Evolutionary conservation across 2,888 invertebrate genomes (phyloP), one percentile per base, ranked within the genome.

Genomic region (Ophraella communa): DNA sequence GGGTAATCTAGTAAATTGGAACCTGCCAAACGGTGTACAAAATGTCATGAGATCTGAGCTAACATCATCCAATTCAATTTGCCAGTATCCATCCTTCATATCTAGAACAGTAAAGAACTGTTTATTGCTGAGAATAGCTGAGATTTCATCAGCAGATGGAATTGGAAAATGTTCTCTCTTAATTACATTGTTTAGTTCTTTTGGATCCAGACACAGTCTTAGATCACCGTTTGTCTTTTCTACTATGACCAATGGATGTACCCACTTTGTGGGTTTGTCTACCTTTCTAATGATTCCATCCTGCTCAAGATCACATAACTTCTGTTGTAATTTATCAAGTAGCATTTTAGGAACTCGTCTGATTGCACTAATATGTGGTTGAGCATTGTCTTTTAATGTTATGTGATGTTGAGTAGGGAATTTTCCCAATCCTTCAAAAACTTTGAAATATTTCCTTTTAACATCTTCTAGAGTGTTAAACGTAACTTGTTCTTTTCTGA

Each of bases 221-320:
- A 68, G 23, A 42, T 68, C 63, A 30, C 56, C 47, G 57, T 65
- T 65, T 8, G 52, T 27, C 53, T 65, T 63, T 49, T 65, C 60
- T 1, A 68, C 63, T n/a, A 65, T 63, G 1, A 65, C 68, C n/a
- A 65, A 20, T 11, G 62, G 64, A 30, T 67, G 52, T 10, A 67
- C 42, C 62, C 62, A 67, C 14, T 51, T 51, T 8, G 35, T 59
- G 1, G 39, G 49, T 39, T 49, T n/a, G n/a, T n/a, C n/a, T n/a
- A n/a, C n/a, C n/a, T 23, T 14, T 59, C 49, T 8, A 59, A 30
- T 30, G 30, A 30, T 30, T 30, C 30, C 10, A 7, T 30, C 4
- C 10, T 30, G 30, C 30, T 30, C 30, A 30, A 30, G 30, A 30
- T 30, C 30, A 30, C 30, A 5, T 11, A 30, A 30, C 30, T 30